Conservation (phyloP, 2,797 vertebrate species). For the Sebastes jordani region DNA sequence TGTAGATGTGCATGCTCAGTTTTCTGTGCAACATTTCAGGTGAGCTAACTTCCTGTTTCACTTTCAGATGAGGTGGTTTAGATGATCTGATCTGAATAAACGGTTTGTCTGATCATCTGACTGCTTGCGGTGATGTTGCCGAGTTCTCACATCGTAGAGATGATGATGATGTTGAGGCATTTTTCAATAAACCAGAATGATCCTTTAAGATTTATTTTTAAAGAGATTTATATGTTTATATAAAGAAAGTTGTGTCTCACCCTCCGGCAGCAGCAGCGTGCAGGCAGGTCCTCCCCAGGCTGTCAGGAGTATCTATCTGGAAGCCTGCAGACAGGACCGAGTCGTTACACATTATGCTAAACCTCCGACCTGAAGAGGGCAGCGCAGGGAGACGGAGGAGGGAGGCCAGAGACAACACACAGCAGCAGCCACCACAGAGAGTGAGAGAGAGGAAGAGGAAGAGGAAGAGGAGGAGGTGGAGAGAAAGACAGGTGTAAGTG, state of each 20-base stretch:
- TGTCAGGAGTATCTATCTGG: conserved; percentile 97
- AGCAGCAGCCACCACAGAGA: conserved; percentile 41
- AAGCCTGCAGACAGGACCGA: conserved; percentile 98
- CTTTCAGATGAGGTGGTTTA: neutral
- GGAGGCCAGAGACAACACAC: conserved; percentile 51
- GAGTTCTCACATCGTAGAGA: neutral
- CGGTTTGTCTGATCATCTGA: neutral
- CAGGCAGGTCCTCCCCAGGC: conserved; percentile 95
- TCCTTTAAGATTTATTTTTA: neutral
- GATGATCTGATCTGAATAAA: neutral
- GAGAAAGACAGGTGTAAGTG: conserved; percentile 60
- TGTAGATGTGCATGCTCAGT: neutral
- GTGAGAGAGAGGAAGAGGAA: neutral
- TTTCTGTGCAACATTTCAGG: neutral
- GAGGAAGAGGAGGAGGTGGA: conserved; percentile 13
- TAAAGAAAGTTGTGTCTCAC: conserved; percentile 80
- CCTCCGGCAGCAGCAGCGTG: conserved; percentile 97
- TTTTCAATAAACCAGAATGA: neutral
- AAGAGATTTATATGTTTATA: neutral
- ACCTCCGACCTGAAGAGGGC: conserved; percentile 89
- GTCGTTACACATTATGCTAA: conserved; percentile 95
- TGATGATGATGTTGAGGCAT: too few relatives aligned
- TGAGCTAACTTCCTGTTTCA: neutral
- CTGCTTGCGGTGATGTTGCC: neutral
- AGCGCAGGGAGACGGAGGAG: conserved; percentile 33